Evolutionary conservation across 1,140 invertebrate genomes (phyloP).

Genomic region (Lasaia peninsularis): DNA sequence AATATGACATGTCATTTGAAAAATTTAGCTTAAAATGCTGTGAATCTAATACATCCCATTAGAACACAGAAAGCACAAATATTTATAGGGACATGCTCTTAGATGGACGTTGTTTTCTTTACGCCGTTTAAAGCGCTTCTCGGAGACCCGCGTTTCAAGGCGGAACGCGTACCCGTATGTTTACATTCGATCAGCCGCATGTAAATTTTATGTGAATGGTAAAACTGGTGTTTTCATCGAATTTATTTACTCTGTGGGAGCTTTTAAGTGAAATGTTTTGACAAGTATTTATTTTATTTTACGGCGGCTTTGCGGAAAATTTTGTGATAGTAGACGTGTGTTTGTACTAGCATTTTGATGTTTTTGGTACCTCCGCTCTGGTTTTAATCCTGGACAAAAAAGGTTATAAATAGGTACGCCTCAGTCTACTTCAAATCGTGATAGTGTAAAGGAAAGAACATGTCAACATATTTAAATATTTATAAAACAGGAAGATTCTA

Average conservation of each 20-base stretch:
- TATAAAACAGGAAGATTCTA: no score
- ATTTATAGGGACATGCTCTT: conserved; percentile 4
- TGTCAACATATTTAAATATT: no score
- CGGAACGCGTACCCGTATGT: conserved; percentile 1
- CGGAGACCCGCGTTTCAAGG: not conserved
- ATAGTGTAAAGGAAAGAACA: no score
- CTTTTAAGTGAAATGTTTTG: conserved; percentile 12
- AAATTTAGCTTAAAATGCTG: not conserved
- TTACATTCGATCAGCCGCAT: conserved; percentile 12
- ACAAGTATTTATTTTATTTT: conserved; percentile 11
- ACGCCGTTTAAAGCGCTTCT: conserved; percentile 6
- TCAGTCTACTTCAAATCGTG: no score
- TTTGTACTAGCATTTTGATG: no score
- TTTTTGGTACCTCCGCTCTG: no score
- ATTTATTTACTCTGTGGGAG: conserved; percentile 11
- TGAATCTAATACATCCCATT: not conserved
- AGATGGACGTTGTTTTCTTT: conserved; percentile 9
- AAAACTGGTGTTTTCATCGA: conserved; percentile 11
- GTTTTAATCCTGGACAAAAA: no score
- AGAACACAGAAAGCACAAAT: not conserved
- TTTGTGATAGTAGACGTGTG: no score
- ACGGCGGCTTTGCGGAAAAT: not conserved
- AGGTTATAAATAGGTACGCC: no score
- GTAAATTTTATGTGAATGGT: conserved; percentile 10
- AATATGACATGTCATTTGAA: no score